phyloP scores from a whole-genome alignment of 2,888 invertebrate species.

The Ormyrus thymus region DNA sequence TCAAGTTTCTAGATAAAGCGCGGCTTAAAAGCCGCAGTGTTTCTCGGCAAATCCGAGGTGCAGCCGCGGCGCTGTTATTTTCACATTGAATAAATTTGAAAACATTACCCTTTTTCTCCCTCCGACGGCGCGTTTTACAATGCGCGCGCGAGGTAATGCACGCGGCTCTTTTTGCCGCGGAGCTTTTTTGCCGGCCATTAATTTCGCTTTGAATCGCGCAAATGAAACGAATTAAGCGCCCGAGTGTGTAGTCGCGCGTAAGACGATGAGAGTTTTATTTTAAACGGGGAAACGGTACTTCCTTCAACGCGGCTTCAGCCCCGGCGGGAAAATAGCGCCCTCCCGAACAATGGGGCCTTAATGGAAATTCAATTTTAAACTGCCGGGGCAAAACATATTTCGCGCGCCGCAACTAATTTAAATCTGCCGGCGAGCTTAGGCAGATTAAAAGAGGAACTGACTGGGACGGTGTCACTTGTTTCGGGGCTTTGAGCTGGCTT shows the following conservation, averaged over 20 bases:
- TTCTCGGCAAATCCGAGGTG: too few species aligned
- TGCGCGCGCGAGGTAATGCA: too few species aligned
- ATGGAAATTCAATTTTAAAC: constrained; percentile 45
- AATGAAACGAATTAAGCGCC: background rate
- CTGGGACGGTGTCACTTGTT: background rate
- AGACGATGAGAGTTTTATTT: background rate
- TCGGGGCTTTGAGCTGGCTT: too few species aligned
- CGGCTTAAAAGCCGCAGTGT: too few species aligned
- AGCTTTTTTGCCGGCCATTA: background rate
- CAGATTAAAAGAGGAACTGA: constrained; percentile 26
- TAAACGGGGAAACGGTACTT: background rate
- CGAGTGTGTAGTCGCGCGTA: background rate
- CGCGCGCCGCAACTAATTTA: constrained; percentile 29
- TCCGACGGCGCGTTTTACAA: too few species aligned
- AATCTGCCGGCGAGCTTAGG: background rate
- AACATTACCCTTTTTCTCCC: constrained; percentile 21
- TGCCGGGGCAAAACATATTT: constrained; percentile 25
- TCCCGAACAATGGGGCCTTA: background rate
- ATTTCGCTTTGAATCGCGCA: constrained; percentile 2
- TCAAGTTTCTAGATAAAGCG: too few species aligned
- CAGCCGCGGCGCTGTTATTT: constrained; percentile 13
- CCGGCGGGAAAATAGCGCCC: constrained; percentile 5
- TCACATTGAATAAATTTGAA: constrained; percentile 50
- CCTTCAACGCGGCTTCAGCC: background rate
- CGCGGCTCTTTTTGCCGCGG: too few species aligned